Evolutionary conservation across 2,113 vertebrate genomes (phyloP), one percentile per base, ranked within the genome.

Genomic region (Naja naja): DNA sequence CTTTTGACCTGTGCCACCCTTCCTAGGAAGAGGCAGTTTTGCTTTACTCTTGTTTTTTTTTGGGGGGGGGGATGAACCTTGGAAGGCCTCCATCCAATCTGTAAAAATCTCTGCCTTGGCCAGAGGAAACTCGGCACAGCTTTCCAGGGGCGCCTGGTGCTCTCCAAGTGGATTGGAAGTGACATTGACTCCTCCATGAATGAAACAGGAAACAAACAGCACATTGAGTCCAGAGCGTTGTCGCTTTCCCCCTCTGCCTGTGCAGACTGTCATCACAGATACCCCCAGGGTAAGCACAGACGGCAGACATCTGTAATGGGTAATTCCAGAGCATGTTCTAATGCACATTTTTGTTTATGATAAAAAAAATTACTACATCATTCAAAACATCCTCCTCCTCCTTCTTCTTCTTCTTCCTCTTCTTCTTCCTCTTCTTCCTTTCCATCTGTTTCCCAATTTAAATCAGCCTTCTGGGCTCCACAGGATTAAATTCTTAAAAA

Each of bases 121-220:
- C 86, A 86, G 64, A 93, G 89, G 93, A 93, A 93, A 91, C 64
- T 58, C 43, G 60, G 52, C 34, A 45, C 60, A 45, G 91, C 45
- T 91, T 92, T 92, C n/a, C 45, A 91, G 54, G 18, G 14, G 39
- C 43, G 56, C 89, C 89, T 95, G 93, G 93, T 92, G 91, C 94
- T 91, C 88, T 91, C 91, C 93, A 91, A 93, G 81, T 88, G 89
- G 88, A 95, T 95, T 95, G 89, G 91, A 93, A 94, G 56, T 95
- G 93, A 94, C 94, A 95, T 23, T 69, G 90, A 95, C 54, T 94
- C 91, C 69, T 93, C 89, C 90, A 81, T 92, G 90, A 93, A 89
- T 58, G 87, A 90, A 87, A 56, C 52, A 54, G 91, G 93, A 91
- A 95, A 95, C 93, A 93, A 95, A 93, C 90, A 91, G 55, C 90